Base-by-base conservation (phyloP, 2,113 vertebrate genomes). In the Setophaga coronata region DNA sequence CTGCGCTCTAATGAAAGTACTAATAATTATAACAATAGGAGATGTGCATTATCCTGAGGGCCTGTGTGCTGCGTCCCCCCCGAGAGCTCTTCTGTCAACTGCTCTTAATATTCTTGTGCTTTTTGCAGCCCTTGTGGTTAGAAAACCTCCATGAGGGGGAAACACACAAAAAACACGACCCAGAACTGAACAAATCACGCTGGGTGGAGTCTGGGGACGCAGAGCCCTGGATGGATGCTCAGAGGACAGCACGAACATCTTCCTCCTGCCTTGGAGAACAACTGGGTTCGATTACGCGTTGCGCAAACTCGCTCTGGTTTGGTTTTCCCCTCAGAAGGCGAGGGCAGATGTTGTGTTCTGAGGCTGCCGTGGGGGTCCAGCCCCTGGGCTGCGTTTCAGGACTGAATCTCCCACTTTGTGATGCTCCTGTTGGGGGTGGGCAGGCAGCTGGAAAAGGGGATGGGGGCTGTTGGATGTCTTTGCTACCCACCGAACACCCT, bases 51-150 rank as follows among this genome's bases (percentile, higher is more conserved):
- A 82, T 93, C 64, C 82, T 90, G 38, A 80, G 78, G 78, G 66
- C 15, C 70, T 47, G 29, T 62, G 50, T 24, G 6, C 34, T 36
- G 74, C 23, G 4, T 94, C 10, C 54, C 60, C 54, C 56, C 42
- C 6, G 70, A 80, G 93, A 91, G 33, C 78, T 85, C 78, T 91
- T 96, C 96, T 80, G 87, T 96, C 96, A 95, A 96, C 95, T 97
- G 71, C 56, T 97, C 36, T 93, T 96, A 96, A 95, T 96, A 96
- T 96, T 90, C 48, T 56, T 77, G 53, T 1, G 1, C 54, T 96
- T 42, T 80, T 69, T 47, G 48, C 69, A 92, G 20, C 60, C 25
- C 61, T 82, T 23, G 56, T 7, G 45, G 82, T 80, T 65, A 77
- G 51, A 26, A 84, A 90, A 42, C 58, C 14, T 90, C 45, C 62